Evolutionary conservation across 1,140 invertebrate genomes (phyloP).

Genomic region (Zaprionus inermis): DNA sequence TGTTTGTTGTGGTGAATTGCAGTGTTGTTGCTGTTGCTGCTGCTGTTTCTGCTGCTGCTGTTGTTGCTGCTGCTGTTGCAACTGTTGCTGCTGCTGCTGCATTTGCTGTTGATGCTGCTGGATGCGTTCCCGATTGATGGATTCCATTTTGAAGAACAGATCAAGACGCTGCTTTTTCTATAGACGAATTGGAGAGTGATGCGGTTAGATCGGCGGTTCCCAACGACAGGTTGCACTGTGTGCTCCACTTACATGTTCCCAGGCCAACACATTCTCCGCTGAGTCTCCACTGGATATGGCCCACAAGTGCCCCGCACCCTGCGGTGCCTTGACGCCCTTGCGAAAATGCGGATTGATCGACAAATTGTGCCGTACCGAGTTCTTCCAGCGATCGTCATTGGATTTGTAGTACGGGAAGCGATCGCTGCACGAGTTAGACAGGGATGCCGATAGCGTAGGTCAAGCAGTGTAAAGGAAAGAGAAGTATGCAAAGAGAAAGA

Average conservation of each 20-base stretch:
- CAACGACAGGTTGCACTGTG: too few species aligned
- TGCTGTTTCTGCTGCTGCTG: constrained; percentile 48
- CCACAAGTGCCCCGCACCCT: constrained; percentile 94
- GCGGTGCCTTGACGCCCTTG: constrained; percentile 92
- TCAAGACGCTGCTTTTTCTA: constrained; percentile 84
- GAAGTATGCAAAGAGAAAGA: not conserved
- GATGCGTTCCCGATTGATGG: constrained; percentile 74
- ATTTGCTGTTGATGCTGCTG: constrained; percentile 76
- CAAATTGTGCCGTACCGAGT: constrained; percentile 93
- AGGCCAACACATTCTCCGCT: constrained; percentile 81
- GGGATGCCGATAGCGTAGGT: constrained; percentile 25
- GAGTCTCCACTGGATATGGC: constrained; percentile 88
- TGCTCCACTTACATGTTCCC: constrained; percentile 79
- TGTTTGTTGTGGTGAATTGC: constrained; percentile 44
- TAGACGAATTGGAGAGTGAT: not conserved
- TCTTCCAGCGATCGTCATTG: constrained; percentile 95
- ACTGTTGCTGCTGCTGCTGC: constrained; percentile 57
- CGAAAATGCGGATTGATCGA: constrained; percentile 95
- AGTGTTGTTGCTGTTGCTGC: constrained; percentile 39
- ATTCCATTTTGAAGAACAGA: constrained; percentile 84
- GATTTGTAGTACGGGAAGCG: constrained; percentile 94
- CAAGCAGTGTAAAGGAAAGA: not conserved
- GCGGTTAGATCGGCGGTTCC: not conserved
- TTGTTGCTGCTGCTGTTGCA: constrained; percentile 53
- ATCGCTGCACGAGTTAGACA: constrained; percentile 86